These are phyloP conservation scores for Agonopterix arenella DNA, from an alignment of 2,888 invertebrate species.

Conservation along the genomic window DNA sequence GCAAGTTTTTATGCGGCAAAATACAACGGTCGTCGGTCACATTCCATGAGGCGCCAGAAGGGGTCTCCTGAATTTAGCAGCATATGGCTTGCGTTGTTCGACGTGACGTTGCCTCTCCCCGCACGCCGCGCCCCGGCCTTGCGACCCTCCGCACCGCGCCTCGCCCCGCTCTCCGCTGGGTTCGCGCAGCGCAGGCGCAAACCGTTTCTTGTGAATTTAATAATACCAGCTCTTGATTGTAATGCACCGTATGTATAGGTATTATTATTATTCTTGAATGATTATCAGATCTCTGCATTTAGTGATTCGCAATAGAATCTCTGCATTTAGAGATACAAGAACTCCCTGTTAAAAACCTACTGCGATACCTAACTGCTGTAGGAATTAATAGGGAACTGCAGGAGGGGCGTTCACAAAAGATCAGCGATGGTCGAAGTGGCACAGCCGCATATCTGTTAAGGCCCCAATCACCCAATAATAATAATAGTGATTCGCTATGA, in stretches of 20 bases:
- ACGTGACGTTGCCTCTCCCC: slow-evolving; percentile 65
- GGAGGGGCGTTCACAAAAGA: too few species aligned
- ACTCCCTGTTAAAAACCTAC: too few species aligned
- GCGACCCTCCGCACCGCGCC: slow-evolving; percentile 52
- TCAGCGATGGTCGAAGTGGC: too few species aligned
- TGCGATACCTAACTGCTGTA: too few species aligned
- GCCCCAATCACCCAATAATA: too few species aligned
- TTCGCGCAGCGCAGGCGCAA: slow-evolving; percentile 72
- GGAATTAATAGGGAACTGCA: too few species aligned
- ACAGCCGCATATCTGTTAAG: too few species aligned
- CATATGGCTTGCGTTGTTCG: slow-evolving; percentile 65
- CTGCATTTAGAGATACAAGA: too few species aligned
- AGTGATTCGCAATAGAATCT: too few species aligned
- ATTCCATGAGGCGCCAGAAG: slow-evolving; percentile 13
- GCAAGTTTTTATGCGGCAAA: slow-evolving; percentile 50
- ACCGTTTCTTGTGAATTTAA: slow-evolving; percentile 52
- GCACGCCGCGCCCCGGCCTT: slow-evolving; percentile 60
- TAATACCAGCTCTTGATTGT: slow-evolving; percentile 43
- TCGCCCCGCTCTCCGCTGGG: slow-evolving; percentile 32
- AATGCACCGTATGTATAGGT: slow-evolving; percentile 3
- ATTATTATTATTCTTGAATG: background rate
- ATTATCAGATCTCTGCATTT: too few species aligned
- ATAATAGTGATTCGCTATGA: too few species aligned
- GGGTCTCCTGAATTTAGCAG: slow-evolving; percentile 47
- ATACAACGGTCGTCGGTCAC: slow-evolving; percentile 20